Evolutionary conservation across 2,113 vertebrate species (phyloP).

Genomic region (Sphaerodactylus townsendi): DNA sequence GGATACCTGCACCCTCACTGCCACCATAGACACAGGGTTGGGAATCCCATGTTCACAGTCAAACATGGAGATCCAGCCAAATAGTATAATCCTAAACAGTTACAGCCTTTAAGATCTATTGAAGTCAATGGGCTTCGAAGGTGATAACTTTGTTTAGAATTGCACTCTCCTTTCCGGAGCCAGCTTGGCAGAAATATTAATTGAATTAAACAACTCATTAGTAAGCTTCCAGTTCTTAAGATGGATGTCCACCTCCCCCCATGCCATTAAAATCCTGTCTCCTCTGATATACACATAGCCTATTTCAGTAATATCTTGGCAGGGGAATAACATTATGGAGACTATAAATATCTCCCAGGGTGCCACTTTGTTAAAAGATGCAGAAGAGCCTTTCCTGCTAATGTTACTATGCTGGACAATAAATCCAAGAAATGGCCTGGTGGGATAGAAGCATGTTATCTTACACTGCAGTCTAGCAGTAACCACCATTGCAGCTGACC

Average conservation of each 20-base stretch:
- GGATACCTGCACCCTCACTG: not conserved
- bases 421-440: not conserved
- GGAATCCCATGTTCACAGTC: not conserved
- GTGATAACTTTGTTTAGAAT: too few species aligned
- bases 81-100: not conserved
- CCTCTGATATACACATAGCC: slow-evolving; percentile 59
- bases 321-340: slow-evolving; percentile 53
- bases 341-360: slow-evolving; percentile 60
- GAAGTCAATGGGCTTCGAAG: too few species aligned
- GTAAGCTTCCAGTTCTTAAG: slow-evolving; percentile 17
- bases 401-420: not conserved
- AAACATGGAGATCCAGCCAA: not conserved
- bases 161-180: not conserved
- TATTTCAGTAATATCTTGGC: slow-evolving; percentile 63
- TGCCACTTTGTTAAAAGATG: slow-evolving; percentile 44
- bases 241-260: slow-evolving; percentile 14
- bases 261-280: slow-evolving; percentile 58
- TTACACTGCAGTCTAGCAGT: not conserved
- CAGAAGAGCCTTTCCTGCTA: rapidly evolving
- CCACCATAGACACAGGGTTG: not conserved
- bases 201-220: not conserved
- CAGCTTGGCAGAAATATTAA: not conserved
- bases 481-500: too few species aligned
- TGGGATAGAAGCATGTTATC: not conserved
- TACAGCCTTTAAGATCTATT: too few species aligned